Conservation (phyloP, 2,113 vertebrate species). For the Protobothrops mucrosquamatus region DNA sequence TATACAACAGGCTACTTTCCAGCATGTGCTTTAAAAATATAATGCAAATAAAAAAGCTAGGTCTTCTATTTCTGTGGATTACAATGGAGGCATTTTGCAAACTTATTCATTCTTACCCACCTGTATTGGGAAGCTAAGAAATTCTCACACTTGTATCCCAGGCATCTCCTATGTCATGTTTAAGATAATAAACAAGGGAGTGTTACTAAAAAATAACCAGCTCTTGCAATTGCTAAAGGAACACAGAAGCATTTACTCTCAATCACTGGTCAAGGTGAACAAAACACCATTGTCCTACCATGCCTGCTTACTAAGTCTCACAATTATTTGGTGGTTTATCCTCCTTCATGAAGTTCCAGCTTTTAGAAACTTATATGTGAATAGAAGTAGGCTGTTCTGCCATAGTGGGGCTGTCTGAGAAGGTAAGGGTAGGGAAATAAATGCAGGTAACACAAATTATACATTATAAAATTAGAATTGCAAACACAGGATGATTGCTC, state of each 20-base stretch:
- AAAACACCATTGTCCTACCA: conserved; percentile 39
- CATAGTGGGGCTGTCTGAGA: background rate
- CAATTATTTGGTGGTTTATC: background rate
- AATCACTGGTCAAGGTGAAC: conserved; percentile 36
- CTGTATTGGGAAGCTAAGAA: conserved; percentile 47
- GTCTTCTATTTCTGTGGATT: conserved; percentile 22
- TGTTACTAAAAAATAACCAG: background rate
- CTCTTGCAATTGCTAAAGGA: conserved; percentile 29
- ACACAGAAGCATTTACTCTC: conserved; percentile 2
- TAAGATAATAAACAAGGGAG: conserved; percentile 15
- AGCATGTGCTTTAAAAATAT: conserved; percentile 50
- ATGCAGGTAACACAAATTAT: background rate
- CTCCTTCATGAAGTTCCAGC: background rate
- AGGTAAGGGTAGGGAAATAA: background rate
- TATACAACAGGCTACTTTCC: conserved; percentile 48
- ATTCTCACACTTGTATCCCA: conserved; percentile 49
- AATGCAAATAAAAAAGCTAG: conserved; percentile 2
- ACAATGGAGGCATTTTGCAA: background rate
- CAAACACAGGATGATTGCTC: background rate
- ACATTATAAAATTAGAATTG: background rate
- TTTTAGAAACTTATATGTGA: background rate
- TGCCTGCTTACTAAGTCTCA: conserved; percentile 2
- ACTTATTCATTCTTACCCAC: conserved; percentile 43
- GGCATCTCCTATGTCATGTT: conserved; percentile 51
- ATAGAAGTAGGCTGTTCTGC: conserved; percentile 18